These are phyloP conservation scores for Puma concolor DNA, from an alignment of 2,113 vertebrate genomes.

Conservation along the genomic window DNA sequence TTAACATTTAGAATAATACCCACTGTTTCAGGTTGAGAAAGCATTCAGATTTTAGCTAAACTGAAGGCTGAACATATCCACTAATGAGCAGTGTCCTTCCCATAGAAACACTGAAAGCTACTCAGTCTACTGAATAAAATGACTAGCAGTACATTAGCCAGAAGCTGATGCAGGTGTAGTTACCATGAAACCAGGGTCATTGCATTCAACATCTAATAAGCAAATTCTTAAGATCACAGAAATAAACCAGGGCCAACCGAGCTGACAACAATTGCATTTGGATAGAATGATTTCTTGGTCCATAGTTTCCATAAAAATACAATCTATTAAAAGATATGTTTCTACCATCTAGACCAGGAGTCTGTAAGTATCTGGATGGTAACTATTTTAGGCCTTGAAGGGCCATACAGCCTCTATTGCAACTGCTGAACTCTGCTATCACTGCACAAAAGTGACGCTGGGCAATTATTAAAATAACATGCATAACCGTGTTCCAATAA, in stretches of 20 bases:
- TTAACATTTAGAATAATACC: conserved; percentile 63
- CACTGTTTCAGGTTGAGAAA: conserved; percentile 55
- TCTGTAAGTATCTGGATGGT: not conserved
- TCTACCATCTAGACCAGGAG: not conserved
- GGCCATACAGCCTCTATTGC: not conserved
- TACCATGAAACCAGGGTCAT: conserved; percentile 61
- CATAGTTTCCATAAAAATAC: not conserved
- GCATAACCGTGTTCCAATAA: not conserved
- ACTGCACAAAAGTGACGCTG: not conserved
- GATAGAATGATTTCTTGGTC: not conserved
- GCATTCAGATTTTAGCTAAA: conserved; percentile 55
- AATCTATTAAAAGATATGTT: not conserved
- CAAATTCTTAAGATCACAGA: conserved; percentile 59
- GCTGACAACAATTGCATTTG: not conserved
- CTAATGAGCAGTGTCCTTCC: conserved; percentile 65
- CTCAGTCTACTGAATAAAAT: conserved; percentile 62
- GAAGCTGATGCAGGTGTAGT: conserved; percentile 47
- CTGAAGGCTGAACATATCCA: conserved; percentile 50
- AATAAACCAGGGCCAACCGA: not conserved
- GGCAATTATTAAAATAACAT: fast-evolving
- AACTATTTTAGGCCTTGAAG: not conserved
- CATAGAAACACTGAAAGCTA: conserved; percentile 43
- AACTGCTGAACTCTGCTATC: not conserved
- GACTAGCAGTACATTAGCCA: conserved; percentile 44
- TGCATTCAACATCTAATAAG: conserved; percentile 43